Conservation (phyloP, 1,140 invertebrate species). For the Asbolus verrucosus region DNA sequence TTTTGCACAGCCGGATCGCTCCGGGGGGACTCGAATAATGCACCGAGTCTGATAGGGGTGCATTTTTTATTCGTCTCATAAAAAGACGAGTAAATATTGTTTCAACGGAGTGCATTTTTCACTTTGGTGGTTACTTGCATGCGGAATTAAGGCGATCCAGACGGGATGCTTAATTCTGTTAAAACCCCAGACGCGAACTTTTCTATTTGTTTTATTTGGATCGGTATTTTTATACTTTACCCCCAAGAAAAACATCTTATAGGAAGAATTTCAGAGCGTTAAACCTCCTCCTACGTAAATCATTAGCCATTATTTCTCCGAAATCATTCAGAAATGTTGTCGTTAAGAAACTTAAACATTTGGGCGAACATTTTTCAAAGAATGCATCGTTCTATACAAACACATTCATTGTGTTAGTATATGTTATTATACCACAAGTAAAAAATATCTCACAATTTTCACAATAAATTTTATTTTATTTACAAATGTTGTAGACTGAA, state of each 20-base stretch:
- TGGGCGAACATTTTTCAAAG: no score
- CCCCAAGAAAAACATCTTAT: neutral
- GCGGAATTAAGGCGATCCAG: slow-evolving; percentile 46
- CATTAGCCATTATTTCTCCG: no score
- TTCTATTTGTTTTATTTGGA: slow-evolving; percentile 16
- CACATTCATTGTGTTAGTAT: no score
- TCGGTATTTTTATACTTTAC: neutral
- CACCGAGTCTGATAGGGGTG: slow-evolving; percentile 57
- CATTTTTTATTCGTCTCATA: slow-evolving; percentile 61
- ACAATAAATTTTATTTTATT: no score
- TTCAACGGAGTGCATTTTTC: slow-evolving; percentile 61
- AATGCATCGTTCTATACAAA: no score
- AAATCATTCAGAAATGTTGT: no score
- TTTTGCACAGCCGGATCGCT: slow-evolving; percentile 38
- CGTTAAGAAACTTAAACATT: no score
- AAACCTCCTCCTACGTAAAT: no score
- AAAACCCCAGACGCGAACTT: slow-evolving; percentile 8
- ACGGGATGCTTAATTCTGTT: slow-evolving; percentile 26
- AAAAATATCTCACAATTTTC: no score
- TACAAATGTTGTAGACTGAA: no score
- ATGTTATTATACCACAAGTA: no score
- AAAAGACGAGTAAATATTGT: slow-evolving; percentile 62
- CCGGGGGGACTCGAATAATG: slow-evolving; percentile 56
- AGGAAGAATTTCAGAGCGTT: no score
- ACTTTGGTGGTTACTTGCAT: slow-evolving; percentile 59